phyloP scores from a whole-genome alignment of 1,140 invertebrate genomes.

The Acromyrmex heyeri region DNA sequence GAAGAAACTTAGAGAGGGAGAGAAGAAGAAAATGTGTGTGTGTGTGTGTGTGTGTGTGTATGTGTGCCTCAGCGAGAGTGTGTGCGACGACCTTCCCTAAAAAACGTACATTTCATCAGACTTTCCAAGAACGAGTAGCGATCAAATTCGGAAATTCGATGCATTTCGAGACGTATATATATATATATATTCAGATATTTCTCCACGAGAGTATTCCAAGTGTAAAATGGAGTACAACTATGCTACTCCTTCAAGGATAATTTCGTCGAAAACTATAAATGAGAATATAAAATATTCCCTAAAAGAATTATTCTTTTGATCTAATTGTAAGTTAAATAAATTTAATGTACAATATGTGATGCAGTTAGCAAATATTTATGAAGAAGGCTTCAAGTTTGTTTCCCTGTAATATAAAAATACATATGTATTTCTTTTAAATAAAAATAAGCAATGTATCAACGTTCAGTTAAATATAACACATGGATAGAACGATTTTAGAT shows the following conservation, averaged over 20 bases:
- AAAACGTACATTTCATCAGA: slow-evolving; percentile 23
- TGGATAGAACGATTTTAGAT: too few relatives aligned
- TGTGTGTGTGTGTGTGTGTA: not conserved
- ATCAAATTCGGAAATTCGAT: slow-evolving; percentile 27
- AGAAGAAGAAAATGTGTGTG: not conserved
- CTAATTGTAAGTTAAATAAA: not conserved
- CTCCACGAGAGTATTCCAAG: not conserved
- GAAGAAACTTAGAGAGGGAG: not conserved
- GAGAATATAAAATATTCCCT: not conserved
- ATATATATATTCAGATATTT: not conserved
- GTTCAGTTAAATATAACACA: too few relatives aligned
- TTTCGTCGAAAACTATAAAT: not conserved
- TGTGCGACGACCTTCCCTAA: slow-evolving; percentile 29
- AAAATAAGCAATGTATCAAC: too few relatives aligned
- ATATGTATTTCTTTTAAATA: too few relatives aligned
- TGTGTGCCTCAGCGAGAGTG: not conserved
- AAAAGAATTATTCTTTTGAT: not conserved
- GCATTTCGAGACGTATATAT: not conserved
- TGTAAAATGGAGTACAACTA: not conserved
- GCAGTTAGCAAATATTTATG: too few relatives aligned
- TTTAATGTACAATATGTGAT: too few relatives aligned
- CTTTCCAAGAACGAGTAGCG: slow-evolving; percentile 18
- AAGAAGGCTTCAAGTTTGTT: too few relatives aligned
- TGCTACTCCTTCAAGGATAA: not conserved
- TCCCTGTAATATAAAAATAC: too few relatives aligned